Percentiles rank a stretch among this genome's conserved stretches.
phyloP scores from a whole-genome alignment of 2,888 invertebrate genomes.

The Drosophila rubida region DNA sequence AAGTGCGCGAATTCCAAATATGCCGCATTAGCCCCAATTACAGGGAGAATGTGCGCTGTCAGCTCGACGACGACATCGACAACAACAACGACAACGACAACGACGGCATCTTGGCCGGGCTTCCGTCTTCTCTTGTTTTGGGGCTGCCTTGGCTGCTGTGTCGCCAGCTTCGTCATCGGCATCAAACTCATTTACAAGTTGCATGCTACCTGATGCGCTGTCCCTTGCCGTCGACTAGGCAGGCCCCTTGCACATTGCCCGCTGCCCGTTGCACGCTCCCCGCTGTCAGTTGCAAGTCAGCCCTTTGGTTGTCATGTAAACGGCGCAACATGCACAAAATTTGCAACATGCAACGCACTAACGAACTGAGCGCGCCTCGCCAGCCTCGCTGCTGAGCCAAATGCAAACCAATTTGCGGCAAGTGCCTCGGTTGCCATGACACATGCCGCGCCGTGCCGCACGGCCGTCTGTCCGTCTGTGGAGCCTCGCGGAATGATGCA shows the following conservation, averaged over 20 bases:
- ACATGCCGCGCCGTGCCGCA: constrained; percentile 58
- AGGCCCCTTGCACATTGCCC: background rate
- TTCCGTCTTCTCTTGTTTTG: constrained; percentile 31
- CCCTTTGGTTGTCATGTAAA: constrained; percentile 38
- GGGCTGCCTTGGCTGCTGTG: constrained; percentile 32
- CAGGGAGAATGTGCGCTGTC: constrained; percentile 43
- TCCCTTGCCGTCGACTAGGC: background rate
- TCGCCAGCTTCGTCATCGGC: constrained; percentile 49
- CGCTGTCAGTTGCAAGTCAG: background rate
- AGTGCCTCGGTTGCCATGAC: constrained; percentile 77
- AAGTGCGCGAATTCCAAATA: background rate
- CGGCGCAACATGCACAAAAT: constrained; percentile 59
- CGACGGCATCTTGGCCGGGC: constrained; percentile 20
- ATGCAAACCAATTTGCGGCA: constrained; percentile 80
- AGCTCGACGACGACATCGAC: constrained; percentile 26
- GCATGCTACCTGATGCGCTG: constrained; percentile 54
- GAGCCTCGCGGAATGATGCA: constrained; percentile 67
- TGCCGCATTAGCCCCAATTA: constrained; percentile 47
- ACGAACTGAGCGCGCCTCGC: constrained; percentile 41
- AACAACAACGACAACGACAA: too few species aligned
- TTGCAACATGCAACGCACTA: constrained; percentile 68
- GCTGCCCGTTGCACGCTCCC: too few species aligned
- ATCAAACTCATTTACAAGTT: constrained; percentile 55
- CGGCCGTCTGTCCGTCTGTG: constrained; percentile 31
- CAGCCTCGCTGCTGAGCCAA: constrained; percentile 34